Base-by-base conservation (phyloP, 1,140 invertebrate genomes). In the Leptinotarsa lineolata region DNA sequence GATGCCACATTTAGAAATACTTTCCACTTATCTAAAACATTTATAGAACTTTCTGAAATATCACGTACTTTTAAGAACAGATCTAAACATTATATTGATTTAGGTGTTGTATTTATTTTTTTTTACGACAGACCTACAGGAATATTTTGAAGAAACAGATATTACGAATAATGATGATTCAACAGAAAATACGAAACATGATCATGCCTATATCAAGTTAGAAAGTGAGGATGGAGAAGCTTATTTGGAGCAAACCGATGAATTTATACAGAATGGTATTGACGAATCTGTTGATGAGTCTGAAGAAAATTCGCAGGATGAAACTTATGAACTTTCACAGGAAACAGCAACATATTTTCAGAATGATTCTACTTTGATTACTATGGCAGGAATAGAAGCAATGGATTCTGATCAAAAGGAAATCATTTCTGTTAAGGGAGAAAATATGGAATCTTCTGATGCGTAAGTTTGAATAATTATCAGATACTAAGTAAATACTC, bases 121-220 rank as follows among this genome's bases (percentile, higher is more conserved):
- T 39, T 39, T 30, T 30, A 8, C 13, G 15, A 13, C 48, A 54
- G 48, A 54, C n/a, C 16, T 54, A 18, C 48, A 54, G 48, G 48
- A 54, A 54, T 54, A 54, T 54, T 54, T 54, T 18, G n/a, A 16
- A 18, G 15, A 54, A 54, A 54, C 48, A 11, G 30, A 39, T 54
- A 30, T 15, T 15, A 63, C 11, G 1, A 21, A 63, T 63, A 63
- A 18, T 21, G 61, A 63, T 20, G 61, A 63, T 24, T 63, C 61
- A 4, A 22, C 61, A 24, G 61, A 63, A 63, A 63, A 63, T 21
- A n/a, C n/a, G 24, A 30, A 67, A 13, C 65, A 67, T 45, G 65
- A 67, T 67, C 65, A 67, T 46, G 65, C 24, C 6, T 67, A 67
- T 46, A 67, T 39, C 13, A 67, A 67, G 20, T 21, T 30, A 12